phyloP scores from a whole-genome alignment of 2,113 vertebrate genomes.

The Cyprinodon brontotheroides region DNA sequence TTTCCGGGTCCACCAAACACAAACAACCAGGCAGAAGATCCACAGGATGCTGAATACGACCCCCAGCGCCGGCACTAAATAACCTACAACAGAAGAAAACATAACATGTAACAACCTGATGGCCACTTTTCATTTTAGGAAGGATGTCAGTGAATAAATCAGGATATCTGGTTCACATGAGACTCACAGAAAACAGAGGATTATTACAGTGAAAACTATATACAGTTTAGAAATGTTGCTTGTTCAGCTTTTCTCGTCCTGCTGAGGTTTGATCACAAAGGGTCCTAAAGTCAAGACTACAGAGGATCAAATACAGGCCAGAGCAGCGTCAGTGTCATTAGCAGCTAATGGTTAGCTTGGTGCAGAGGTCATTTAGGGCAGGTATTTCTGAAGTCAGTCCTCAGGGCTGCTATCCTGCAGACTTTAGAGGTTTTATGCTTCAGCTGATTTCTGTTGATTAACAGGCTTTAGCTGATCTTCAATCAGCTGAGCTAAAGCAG shows the following conservation, averaged over 20 bases:
- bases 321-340: not conserved
- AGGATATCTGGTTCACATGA: not conserved
- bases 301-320: not conserved
- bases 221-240: no score
- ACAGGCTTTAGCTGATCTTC: no score
- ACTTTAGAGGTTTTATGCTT: no score
- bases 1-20: conserved; percentile 92
- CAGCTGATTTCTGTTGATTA: no score
- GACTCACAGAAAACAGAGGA: not conserved
- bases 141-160: not conserved
- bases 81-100: conserved; percentile 73
- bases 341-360: not conserved
- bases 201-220: no score
- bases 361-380: not conserved
- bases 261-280: not conserved
- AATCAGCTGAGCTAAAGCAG: no score
- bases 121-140: not conserved
- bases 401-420: no score
- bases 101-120: not conserved
- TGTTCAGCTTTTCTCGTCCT: no score
- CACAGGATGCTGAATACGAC: conserved; percentile 88
- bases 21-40: conserved; percentile 88
- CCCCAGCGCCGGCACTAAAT: conserved; percentile 88
- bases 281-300: not conserved
- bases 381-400: no score